These are phyloP conservation scores for Pocota personata DNA, from an alignment of 2,888 invertebrate species.

Conservation along the genomic window DNA sequence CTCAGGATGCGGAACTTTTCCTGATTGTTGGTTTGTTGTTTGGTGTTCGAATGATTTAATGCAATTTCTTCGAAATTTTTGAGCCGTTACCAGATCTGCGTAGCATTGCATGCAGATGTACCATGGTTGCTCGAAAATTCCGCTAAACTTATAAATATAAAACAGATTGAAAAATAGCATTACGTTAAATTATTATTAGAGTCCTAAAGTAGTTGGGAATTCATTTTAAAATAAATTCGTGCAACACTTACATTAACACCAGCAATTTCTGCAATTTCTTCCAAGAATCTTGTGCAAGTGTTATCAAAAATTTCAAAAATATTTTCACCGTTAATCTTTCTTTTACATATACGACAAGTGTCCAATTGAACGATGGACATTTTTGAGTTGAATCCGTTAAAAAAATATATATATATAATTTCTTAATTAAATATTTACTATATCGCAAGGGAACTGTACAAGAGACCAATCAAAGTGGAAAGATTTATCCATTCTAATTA, in stretches of 20 bases:
- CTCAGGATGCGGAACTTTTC: background rate
- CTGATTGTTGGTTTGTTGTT: background rate
- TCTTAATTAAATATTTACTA: background rate
- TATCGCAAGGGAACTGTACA: background rate
- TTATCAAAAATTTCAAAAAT: slow-evolving; percentile 49
- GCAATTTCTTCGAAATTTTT: slow-evolving; percentile 36
- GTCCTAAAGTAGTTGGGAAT: too few relatives aligned
- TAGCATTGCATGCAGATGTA: slow-evolving; percentile 51
- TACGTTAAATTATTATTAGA: background rate
- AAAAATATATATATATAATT: too few relatives aligned
- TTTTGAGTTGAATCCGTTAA: background rate
- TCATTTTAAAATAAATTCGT: background rate
- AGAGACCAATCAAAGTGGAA: background rate
- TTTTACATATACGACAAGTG: slow-evolving; percentile 33
- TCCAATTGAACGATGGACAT: slow-evolving; percentile 26
- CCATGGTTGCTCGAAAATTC: slow-evolving; percentile 56
- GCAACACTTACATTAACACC: slow-evolving; percentile 34
- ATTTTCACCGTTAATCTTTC: slow-evolving; percentile 14
- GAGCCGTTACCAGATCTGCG: slow-evolving; percentile 31
- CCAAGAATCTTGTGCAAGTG: slow-evolving; percentile 22
- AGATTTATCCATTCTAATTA: slow-evolving; percentile 18
- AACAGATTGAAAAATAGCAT: background rate
- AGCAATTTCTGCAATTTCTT: slow-evolving; percentile 43
- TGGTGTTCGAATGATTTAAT: slow-evolving; percentile 20
- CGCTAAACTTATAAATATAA: slow-evolving; percentile 28